Evolutionary conservation across 1,140 invertebrate species (phyloP), one percentile per base, ranked within the genome.

Genomic region (Drosophila nikananu): DNA sequence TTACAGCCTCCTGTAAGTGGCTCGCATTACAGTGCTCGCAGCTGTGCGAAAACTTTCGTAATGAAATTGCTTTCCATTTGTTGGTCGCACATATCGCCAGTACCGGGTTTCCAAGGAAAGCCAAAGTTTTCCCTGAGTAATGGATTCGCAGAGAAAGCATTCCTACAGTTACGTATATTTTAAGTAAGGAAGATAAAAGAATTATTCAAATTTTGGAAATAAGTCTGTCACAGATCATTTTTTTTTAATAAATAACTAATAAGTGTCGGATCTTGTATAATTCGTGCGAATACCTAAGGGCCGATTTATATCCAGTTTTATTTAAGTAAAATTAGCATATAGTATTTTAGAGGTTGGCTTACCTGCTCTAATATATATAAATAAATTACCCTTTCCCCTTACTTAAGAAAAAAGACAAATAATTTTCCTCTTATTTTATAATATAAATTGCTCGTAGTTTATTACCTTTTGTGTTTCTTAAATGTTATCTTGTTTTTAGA

Each of bases 61-160:
- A 73, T 73, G 71, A 73, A 73, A 73, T 73, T 61, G 68, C 71
- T 52, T 73, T 73, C 55, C 46, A 73, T 73, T 73, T 73, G 54
- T 37, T 21, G 37, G 44, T 0, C 12, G 42, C 37, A 39, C 12
- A 44, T 51, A 25, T 73, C 37, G 54, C 25, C 46, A n/a, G 19
- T 27, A 30, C n/a, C 35, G 17, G 19, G 23, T 19, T 72, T 27
- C 35, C 32, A 19, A 46, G 30, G n/a, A 21, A 70, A 42, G 19
- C 5, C 27, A 39, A 73, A 72, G 44, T 60, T 60, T 49, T 72
- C 8, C 12, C 27, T 5, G n/a, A 42, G 55, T 41, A 60, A 72
- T 37, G 23, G 30, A 17, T 32, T 49, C 42, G 15, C n/a, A 42
- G 30, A 19, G 39, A 52, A 32, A 25, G 48, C 10, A 21, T 54